Evolutionary conservation across 2,113 vertebrate genomes (phyloP), one percentile per base, ranked within the genome.

Genomic region (Oreochromis tanganicae): DNA sequence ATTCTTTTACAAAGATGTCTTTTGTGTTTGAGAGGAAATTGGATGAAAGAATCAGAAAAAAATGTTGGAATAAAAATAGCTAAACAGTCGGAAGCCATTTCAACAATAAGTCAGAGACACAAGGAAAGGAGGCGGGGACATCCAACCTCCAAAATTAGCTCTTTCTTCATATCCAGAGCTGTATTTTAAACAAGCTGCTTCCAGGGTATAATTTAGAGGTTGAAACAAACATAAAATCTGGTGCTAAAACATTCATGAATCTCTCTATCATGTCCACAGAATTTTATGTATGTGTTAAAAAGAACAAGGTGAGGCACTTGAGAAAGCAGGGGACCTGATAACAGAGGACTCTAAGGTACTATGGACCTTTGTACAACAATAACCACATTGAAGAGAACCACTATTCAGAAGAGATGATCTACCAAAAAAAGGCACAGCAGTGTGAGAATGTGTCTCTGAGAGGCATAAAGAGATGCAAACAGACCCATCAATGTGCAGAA

Each of bases 11-110:
- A 94, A 92, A 94, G 89, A 85, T 4, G 63, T 86, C 80, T 89
- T 94, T 94, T 95, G 93, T 95, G 85, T 93, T 84, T 88, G 66
- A 84, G 81, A 89, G 32, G 50, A 91, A 92, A 91, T 85, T 88
- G 90, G 91, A 95, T 95, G 79, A 94, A 96, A 94, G 90, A 84
- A 80, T 48, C 32, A 3, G 9, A 54, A 82, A 66, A 86, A 84
- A 90, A 85, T 7, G 34, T n/a, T 29, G 27, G 88, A 92, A 89
- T 92, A 96, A 95, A 96, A 95, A 96, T 92, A 96, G 89, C 91
- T 86, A 81, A 91, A 94, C 81, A 89, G 81, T 81, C 50, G 21
- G 88, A 94, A 91, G 84, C 52, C 80, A 82, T 82, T 87, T 84
- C 80, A 91, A 88, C 91, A 89, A 87, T 90, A 93, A 94, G 88